Evolutionary conservation across 2,797 vertebrate species (phyloP).

Genomic region (Acrocephalus scirpaceus): DNA sequence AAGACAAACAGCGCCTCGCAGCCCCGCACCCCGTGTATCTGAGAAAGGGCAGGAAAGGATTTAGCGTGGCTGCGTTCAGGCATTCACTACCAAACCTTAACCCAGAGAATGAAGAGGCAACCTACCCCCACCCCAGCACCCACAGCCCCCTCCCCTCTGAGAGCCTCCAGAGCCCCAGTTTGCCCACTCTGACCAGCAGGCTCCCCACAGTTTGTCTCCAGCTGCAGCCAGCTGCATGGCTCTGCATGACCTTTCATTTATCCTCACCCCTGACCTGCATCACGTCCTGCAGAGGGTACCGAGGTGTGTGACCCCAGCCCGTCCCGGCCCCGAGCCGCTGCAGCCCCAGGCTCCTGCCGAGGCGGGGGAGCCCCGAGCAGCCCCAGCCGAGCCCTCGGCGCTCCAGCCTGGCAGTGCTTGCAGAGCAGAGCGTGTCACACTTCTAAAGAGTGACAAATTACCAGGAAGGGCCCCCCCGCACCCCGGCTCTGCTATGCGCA

Average conservation of each 20-base stretch:
- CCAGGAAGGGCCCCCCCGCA: constrained; percentile 57
- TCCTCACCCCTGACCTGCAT: not conserved
- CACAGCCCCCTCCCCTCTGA: accelerated
- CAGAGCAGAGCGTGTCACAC: constrained; percentile 22
- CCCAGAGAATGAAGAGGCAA: not conserved
- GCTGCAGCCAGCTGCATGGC: not conserved
- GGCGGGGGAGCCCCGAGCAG: not conserved
- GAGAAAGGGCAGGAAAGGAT: not conserved
- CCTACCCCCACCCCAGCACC: accelerated
- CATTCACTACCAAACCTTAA: not conserved
- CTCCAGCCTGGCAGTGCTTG: not conserved
- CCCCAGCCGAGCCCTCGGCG: not conserved
- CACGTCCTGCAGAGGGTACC: not conserved
- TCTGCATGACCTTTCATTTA: not conserved
- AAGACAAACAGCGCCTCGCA: not conserved
- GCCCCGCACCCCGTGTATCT: accelerated
- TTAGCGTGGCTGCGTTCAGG: not conserved
- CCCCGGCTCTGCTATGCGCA: constrained; percentile 7
- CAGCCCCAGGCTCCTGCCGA: not conserved
- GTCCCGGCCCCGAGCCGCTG: too few relatives aligned
- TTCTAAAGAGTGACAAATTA: constrained; percentile 62
- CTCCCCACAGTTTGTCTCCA: not conserved
- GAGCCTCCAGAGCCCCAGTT: not conserved
- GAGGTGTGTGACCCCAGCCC: not conserved
- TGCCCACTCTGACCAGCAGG: not conserved